Evolutionary conservation across 2,113 vertebrate species (phyloP).

Genomic region (Ancistrus triradiatus): DNA sequence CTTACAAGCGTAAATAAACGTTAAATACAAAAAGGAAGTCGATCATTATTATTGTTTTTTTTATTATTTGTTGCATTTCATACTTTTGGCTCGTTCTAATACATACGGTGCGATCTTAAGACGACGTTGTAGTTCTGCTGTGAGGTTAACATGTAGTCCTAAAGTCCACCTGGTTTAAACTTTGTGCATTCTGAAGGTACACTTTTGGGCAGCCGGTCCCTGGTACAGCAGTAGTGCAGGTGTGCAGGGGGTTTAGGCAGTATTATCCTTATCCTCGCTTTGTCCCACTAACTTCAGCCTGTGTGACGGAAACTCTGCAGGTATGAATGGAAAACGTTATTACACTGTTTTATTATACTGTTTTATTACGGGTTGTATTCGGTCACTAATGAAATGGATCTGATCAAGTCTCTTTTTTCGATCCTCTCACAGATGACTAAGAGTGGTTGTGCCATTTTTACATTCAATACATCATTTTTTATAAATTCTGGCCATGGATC

Average conservation of each 20-base stretch:
- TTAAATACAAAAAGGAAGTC: too few species aligned
- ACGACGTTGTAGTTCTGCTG: too few species aligned
- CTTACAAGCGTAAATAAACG: too few species aligned
- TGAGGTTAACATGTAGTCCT: too few species aligned
- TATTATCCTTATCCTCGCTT: fast-evolving
- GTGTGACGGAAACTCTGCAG: slow-evolving; percentile 33
- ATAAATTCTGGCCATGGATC: slow-evolving; percentile 26
- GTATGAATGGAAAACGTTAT: not conserved
- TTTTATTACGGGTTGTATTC: fast-evolving
- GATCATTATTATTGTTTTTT: too few species aligned
- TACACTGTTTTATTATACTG: too few species aligned
- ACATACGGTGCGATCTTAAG: too few species aligned
- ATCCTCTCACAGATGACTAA: not conserved
- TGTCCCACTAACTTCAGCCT: slow-evolving; percentile 12
- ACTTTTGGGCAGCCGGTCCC: slow-evolving; percentile 64
- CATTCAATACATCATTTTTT: slow-evolving; percentile 38
- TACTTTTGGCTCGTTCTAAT: too few species aligned
- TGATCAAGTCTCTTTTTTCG: not conserved
- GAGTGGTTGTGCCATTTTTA: slow-evolving; percentile 13
- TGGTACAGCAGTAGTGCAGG: slow-evolving; percentile 34
- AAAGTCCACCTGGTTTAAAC: too few species aligned
- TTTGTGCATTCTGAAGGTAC: slow-evolving; percentile 51
- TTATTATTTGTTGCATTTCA: too few species aligned
- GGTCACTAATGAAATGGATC: slow-evolving; percentile 42
- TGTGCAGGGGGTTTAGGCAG: slow-evolving; percentile 24